phyloP scores from a whole-genome alignment of 2,888 invertebrate genomes.

The Drosophila atripex region DNA sequence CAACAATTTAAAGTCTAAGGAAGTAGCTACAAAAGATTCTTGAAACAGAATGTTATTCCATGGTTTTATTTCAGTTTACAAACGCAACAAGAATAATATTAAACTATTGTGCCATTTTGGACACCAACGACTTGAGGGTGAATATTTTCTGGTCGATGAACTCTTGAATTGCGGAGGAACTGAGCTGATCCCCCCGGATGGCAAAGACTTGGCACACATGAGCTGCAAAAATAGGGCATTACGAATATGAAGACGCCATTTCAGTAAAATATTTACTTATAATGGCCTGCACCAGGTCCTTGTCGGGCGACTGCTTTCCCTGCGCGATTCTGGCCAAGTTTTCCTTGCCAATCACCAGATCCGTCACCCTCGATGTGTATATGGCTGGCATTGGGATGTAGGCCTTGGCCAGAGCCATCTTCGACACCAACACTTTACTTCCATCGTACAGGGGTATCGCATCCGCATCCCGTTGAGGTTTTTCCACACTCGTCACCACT shows the following conservation, averaged over 20 bases:
- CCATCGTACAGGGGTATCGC: slow-evolving; percentile 82
- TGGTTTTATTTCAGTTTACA: slow-evolving; percentile 57
- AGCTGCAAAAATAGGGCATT: slow-evolving; percentile 61
- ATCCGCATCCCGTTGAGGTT: slow-evolving; percentile 21
- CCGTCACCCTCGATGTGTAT: slow-evolving; percentile 81
- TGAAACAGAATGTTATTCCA: slow-evolving; percentile 34
- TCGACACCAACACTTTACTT: slow-evolving; percentile 81
- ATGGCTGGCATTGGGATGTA: slow-evolving; percentile 81
- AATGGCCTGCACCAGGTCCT: slow-evolving; percentile 75
- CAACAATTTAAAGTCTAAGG: background rate
- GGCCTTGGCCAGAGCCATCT: slow-evolving; percentile 79
- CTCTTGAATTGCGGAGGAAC: slow-evolving; percentile 66
- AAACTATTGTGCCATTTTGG: slow-evolving; percentile 12
- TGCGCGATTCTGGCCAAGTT: slow-evolving; percentile 67
- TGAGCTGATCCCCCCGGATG: slow-evolving; percentile 75
- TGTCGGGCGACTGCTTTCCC: slow-evolving; percentile 62
- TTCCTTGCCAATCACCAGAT: slow-evolving; percentile 81
- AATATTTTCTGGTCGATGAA: slow-evolving; percentile 79
- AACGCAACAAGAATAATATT: slow-evolving; percentile 49
- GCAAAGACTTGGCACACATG: slow-evolving; percentile 83
- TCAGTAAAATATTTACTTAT: slow-evolving; percentile 75
- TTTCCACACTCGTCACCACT: background rate
- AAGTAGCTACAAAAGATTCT: slow-evolving; percentile 20
- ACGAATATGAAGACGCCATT: background rate
- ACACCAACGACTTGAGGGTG: slow-evolving; percentile 49